Conservation (phyloP, 2,888 invertebrate genomes). For the Drosophila sordidula region DNA sequence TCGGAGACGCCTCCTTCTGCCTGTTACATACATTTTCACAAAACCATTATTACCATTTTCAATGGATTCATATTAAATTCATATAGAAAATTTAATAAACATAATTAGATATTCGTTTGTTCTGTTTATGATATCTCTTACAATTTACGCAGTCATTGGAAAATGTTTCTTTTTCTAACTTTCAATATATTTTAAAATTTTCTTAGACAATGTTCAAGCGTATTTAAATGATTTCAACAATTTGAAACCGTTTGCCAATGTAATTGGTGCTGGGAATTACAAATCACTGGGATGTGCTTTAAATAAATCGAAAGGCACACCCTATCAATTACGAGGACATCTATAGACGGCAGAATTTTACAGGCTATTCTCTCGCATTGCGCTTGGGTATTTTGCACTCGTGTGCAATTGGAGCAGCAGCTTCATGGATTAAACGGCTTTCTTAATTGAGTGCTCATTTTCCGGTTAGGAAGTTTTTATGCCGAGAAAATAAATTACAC, state of each 20-base stretch:
- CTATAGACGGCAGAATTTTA: constrained; percentile 47
- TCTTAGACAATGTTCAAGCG: too few species aligned
- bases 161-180: too few species aligned
- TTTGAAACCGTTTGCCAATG: constrained; percentile 48
- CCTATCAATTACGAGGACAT: constrained; percentile 65
- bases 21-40: too few species aligned
- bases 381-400: constrained; percentile 21
- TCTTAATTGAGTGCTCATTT: constrained; percentile 81
- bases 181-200: too few species aligned
- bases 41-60: too few species aligned
- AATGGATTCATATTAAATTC: too few species aligned
- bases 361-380: constrained; percentile 35
- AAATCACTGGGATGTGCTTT: constrained; percentile 73
- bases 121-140: too few species aligned
- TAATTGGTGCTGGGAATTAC: constrained; percentile 75
- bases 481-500: constrained; percentile 81
- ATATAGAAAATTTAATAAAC: too few species aligned
- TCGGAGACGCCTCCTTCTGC: too few species aligned
- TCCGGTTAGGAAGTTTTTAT: constrained; percentile 81
- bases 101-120: too few species aligned
- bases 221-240: constrained; percentile 29
- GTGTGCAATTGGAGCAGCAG: constrained; percentile 55
- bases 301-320: constrained; percentile 71
- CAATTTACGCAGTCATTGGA: too few species aligned
- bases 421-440: constrained; percentile 75